These are phyloP conservation scores for Eumaeus atala DNA, from an alignment of 1,140 invertebrate species.

Conservation along the genomic window DNA sequence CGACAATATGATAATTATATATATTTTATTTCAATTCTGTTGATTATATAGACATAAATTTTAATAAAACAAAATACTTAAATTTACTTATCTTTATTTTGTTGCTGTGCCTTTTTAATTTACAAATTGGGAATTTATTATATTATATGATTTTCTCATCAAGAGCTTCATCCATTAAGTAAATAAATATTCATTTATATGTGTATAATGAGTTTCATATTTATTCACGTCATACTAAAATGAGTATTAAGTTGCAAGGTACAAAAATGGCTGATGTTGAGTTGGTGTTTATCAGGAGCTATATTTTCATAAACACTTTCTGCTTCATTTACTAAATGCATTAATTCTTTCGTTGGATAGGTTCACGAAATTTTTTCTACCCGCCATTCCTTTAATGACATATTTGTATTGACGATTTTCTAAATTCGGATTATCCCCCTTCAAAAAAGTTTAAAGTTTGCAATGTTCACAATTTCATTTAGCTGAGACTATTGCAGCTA, in stretches of 20 bases:
- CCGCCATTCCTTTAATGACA: conserved; percentile 16
- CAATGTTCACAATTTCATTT: conserved; percentile 17
- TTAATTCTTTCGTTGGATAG: conserved; percentile 7
- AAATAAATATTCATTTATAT: conserved; percentile 10
- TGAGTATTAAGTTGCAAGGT: conserved; percentile 15
- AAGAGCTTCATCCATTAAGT: conserved; percentile 7
- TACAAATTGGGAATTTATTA: conserved; percentile 7
- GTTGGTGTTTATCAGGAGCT: conserved; percentile 14
- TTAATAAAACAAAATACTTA: not conserved
- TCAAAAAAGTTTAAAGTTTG: conserved; percentile 11
- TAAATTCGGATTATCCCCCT: conserved; percentile 14
- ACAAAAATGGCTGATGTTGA: conserved; percentile 15
- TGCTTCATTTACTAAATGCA: conserved; percentile 14
- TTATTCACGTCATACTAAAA: conserved; percentile 16
- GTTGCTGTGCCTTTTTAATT: conserved; percentile 12
- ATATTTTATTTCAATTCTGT: not conserved
- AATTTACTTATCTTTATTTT: conserved; percentile 9
- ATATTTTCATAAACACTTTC: conserved; percentile 14
- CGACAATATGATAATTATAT: too few relatives aligned
- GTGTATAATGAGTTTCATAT: conserved; percentile 9
- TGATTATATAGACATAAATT: not conserved
- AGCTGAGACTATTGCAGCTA: conserved; percentile 14
- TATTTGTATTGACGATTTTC: conserved; percentile 12
- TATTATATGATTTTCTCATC: conserved; percentile 10
- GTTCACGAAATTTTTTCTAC: conserved; percentile 4